phyloP scores from a whole-genome alignment of 2,888 invertebrate genomes.

The Lordiphosa fenestrarum region DNA sequence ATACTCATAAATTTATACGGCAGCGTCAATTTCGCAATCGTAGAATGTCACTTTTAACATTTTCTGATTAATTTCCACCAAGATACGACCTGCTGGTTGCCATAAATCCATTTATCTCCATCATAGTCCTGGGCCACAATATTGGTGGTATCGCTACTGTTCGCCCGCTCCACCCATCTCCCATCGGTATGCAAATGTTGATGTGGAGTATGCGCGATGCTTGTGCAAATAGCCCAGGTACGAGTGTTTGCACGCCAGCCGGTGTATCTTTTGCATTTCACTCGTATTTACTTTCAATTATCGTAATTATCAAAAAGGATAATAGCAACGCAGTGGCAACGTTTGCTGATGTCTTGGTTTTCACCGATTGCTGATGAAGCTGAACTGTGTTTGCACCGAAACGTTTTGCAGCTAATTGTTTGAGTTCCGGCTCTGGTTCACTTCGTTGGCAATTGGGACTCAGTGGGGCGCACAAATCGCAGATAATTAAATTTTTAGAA shows the following conservation, averaged over 20 bases:
- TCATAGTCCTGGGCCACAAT: conserved; percentile 42
- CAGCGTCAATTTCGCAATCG: conserved; percentile 67
- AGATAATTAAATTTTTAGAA: conserved; percentile 59
- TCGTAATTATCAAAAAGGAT: conserved; percentile 76
- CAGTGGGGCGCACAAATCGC: conserved; percentile 54
- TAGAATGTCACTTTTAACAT: conserved; percentile 61
- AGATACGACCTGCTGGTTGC: conserved; percentile 49
- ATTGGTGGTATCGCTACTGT: conserved; percentile 2
- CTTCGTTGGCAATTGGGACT: conserved; percentile 37
- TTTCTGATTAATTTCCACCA: conserved; percentile 64
- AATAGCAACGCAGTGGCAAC: conserved; percentile 54
- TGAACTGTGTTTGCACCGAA: conserved; percentile 22
- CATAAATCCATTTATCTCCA: conserved; percentile 73
- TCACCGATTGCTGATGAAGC: conserved; percentile 35
- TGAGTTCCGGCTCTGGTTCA: conserved; percentile 28
- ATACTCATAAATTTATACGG: conserved; percentile 58
- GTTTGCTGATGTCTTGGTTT: conserved; percentile 74
- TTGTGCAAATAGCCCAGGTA: conserved; percentile 51
- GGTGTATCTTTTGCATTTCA: conserved; percentile 42
- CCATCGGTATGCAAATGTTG: conserved; percentile 54
- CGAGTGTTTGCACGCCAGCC: conserved; percentile 35
- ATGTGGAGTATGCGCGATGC: conserved; percentile 62
- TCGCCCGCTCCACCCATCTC: conserved; percentile 5
- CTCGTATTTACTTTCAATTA: conserved; percentile 78
- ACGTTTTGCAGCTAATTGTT: conserved; percentile 59